Evolutionary conservation across 2,797 vertebrate genomes (phyloP).

Genomic region (Lepilemur ruficaudatus): DNA sequence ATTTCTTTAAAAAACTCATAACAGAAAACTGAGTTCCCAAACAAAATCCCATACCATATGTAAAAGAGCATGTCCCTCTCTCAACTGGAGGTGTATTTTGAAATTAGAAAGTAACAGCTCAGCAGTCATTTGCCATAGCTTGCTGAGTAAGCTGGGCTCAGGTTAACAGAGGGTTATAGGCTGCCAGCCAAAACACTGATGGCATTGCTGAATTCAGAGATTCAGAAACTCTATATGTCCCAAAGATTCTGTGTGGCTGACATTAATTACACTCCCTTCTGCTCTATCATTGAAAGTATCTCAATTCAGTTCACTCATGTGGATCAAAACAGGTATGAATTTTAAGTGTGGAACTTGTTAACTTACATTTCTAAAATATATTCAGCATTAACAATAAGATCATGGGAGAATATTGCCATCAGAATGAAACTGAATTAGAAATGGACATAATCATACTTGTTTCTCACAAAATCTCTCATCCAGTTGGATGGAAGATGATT

Average conservation of each 20-base stretch:
- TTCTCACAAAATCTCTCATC: slow-evolving; percentile 7
- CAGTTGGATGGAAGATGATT: not conserved
- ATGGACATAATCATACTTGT: not conserved
- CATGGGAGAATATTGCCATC: not conserved
- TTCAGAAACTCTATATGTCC: slow-evolving; percentile 78
- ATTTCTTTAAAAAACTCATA: slow-evolving; percentile 61
- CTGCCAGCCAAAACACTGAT: slow-evolving; percentile 79
- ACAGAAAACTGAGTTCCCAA: slow-evolving; percentile 65
- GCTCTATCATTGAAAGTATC: slow-evolving; percentile 18
- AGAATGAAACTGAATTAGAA: slow-evolving; percentile 15
- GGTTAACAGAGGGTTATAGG: slow-evolving; percentile 76
- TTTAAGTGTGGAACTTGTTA: slow-evolving; percentile 47
- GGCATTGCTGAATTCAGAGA: slow-evolving; percentile 73
- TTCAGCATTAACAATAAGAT: slow-evolving; percentile 42
- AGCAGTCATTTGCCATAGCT: slow-evolving; percentile 76
- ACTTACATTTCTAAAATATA: not conserved
- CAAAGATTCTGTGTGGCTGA: slow-evolving; percentile 66
- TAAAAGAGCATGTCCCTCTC: slow-evolving; percentile 71
- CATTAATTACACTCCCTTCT: slow-evolving; percentile 61
- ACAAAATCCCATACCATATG: slow-evolving; percentile 75
- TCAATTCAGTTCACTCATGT: not conserved
- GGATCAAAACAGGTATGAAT: slow-evolving; percentile 43
- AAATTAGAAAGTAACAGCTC: slow-evolving; percentile 79
- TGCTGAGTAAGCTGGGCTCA: slow-evolving; percentile 78
- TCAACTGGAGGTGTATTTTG: slow-evolving; percentile 76